Conservation (phyloP, 2,113 vertebrate genomes). For the Chaenocephalus aceratus region DNA sequence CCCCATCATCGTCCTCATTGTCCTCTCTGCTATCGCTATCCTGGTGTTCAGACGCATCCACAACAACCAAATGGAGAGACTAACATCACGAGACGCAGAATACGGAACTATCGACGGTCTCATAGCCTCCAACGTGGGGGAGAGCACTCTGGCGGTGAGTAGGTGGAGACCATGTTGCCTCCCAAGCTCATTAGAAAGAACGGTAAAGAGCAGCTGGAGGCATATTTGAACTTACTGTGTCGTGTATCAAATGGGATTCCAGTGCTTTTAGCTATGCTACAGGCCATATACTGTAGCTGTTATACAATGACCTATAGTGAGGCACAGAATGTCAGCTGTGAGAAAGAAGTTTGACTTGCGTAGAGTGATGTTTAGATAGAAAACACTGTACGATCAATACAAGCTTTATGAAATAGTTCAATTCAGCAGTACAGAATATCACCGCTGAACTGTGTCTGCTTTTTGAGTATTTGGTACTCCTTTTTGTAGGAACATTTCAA, state of each 20-base stretch:
- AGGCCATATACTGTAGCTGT: not conserved
- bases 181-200: slow-evolving; percentile 2
- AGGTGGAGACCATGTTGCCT: not conserved
- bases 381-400: not conserved
- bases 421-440: not conserved
- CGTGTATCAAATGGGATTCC: slow-evolving; percentile 17
- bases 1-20: slow-evolving; percentile 88
- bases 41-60: slow-evolving; percentile 91
- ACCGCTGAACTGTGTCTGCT: not conserved
- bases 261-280: not conserved
- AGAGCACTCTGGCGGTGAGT: slow-evolving; percentile 97
- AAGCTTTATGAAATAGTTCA: slow-evolving; percentile 1
- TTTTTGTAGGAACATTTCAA: slow-evolving; percentile 8
- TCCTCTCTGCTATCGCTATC: slow-evolving; percentile 88
- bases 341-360: not conserved
- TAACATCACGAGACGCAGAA: slow-evolving; percentile 93
- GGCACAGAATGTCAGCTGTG: not conserved
- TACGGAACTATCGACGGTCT: slow-evolving; percentile 97
- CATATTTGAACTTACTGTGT: slow-evolving; percentile 9
- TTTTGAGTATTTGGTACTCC: slow-evolving; percentile 1
- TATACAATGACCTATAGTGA: not conserved
- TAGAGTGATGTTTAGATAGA: not conserved
- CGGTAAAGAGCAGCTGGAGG: not conserved
- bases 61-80: slow-evolving; percentile 92
- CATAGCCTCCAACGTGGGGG: slow-evolving; percentile 97